A percentile compares a stretch with the other conserved stretches of the same genome.
phyloP scores from a whole-genome alignment of 2,888 invertebrate species.

The Tuta absoluta region DNA sequence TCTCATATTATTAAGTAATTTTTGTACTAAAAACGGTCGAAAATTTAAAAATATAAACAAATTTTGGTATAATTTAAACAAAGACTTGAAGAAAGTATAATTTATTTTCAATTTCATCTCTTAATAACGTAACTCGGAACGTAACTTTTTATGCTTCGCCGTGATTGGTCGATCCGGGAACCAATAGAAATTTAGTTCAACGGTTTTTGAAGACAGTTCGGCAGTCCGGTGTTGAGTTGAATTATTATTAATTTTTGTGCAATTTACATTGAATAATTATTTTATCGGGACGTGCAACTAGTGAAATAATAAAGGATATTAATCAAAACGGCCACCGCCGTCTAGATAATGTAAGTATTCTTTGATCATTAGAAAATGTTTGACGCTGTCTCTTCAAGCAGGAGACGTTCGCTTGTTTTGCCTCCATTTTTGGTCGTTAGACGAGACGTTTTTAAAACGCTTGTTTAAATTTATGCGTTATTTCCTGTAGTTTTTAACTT shows the following conservation, averaged over 20 bases:
- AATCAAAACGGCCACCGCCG: conserved; percentile 65
- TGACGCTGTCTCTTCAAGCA: conserved; percentile 49
- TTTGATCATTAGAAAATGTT: conserved; percentile 47
- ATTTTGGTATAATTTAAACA: too few relatives aligned
- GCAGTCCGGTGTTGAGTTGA: conserved; percentile 69
- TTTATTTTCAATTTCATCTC: neutral
- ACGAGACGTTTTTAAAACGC: conserved; percentile 55
- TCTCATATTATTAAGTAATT: too few relatives aligned
- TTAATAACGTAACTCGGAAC: conserved; percentile 45
- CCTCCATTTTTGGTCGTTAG: conserved; percentile 76
- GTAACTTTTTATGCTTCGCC: conserved; percentile 37
- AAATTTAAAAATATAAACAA: too few relatives aligned
- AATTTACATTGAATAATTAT: conserved; percentile 49
- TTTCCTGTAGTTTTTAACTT: conserved; percentile 31
- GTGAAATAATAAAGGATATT: conserved; percentile 46
- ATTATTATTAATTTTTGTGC: conserved; percentile 57
- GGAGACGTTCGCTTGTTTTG: conserved; percentile 75
- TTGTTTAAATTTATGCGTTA: conserved; percentile 51
- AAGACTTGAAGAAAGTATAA: too few relatives aligned
- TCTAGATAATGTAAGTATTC: conserved; percentile 61
- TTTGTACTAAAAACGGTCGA: too few relatives aligned
- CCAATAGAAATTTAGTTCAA: conserved; percentile 69
- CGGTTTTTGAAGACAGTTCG: conserved; percentile 70
- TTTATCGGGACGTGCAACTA: conserved; percentile 50
- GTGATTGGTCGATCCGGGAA: conserved; percentile 51